phyloP scores from a whole-genome alignment of 1,140 invertebrate genomes.

The Eumeta japonica region DNA sequence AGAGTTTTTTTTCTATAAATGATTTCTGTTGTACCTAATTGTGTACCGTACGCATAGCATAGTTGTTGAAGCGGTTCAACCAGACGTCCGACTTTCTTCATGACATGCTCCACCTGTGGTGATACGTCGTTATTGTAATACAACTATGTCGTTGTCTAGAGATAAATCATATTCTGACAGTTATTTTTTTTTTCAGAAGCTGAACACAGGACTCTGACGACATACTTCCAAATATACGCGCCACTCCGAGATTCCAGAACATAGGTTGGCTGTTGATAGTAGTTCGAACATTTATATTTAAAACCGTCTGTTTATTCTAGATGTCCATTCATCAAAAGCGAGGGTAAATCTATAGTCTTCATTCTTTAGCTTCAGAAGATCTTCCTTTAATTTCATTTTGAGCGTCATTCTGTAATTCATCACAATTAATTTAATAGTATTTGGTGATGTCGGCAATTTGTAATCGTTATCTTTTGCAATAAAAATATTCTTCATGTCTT shows the following conservation, averaged over 20 bases:
- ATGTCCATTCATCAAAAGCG: constrained; percentile 1
- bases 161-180: constrained; percentile 1
- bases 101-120: not conserved
- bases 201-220: not conserved
- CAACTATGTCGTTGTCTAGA: constrained; percentile 1
- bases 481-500: not conserved
- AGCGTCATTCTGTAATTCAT: constrained; percentile 1
- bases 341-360: constrained; percentile 1
- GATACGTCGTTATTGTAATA: no score
- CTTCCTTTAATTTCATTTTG: constrained; percentile 2
- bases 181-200: constrained; percentile 1
- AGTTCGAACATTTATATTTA: not conserved
- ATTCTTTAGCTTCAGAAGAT: not conserved
- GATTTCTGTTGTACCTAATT: not conserved
- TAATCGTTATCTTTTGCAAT: not conserved
- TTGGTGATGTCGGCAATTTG: constrained; percentile 1
- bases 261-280: not conserved
- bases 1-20: not conserved
- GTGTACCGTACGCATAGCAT: constrained; percentile 1
- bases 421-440: constrained; percentile 1
- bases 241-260: constrained; percentile 1
- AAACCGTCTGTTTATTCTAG: not conserved
- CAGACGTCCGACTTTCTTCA: not conserved
- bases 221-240: constrained; percentile 1
- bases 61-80: constrained; percentile 1